Base-by-base conservation (phyloP, 2,888 invertebrate species). In the Agriopis leucophaearia region DNA sequence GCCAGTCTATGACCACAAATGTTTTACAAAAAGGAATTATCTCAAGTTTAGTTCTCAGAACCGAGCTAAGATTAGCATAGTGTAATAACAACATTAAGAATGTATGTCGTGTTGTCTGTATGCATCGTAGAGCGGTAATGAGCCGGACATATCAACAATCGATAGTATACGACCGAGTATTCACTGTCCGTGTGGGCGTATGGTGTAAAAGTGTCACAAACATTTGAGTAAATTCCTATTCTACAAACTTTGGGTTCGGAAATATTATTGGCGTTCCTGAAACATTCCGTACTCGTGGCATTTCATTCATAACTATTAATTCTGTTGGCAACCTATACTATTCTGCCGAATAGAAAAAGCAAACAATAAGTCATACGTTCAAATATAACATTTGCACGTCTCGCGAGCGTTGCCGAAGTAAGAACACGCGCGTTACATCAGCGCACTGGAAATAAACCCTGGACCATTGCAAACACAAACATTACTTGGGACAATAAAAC, bases 391-490 rank as follows among this genome's bases (percentile, higher is more conserved):
- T 76, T 76, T 63, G 71, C 75, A 64, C 61, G 61, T 65, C 63
- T 73, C 66, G 75, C 73, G 58, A 55, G 71, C 75, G 73, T 71
- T 73, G 72, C 57, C 59, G 58, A 70, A 69, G 73, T 77, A 74
- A 77, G 79, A 82, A 79, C 73, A 58, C n/a, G 74, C 70, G 66
- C 70, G 66, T 82, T 80, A 77, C 80, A 78, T 82, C 83, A 82
- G 68, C 51, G 63, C 35, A 75, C 73, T 78, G 65, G 75, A 78
- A 79, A 81, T 81, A 82, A 76, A 57, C 70, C 64, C 70, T 74
- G 75, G 76, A 78, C 75, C 75, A 79, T 78, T 76, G 78, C 73
- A 76, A 78, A 79, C 75, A 74, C 74, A 78, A 77, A 75, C 71
- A 77, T 74, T 72, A 69, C 56, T 47, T 52, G 55, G 45, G 70